phyloP scores from a whole-genome alignment of 2,888 invertebrate species.

The Hirtodrosophila histrioides region DNA sequence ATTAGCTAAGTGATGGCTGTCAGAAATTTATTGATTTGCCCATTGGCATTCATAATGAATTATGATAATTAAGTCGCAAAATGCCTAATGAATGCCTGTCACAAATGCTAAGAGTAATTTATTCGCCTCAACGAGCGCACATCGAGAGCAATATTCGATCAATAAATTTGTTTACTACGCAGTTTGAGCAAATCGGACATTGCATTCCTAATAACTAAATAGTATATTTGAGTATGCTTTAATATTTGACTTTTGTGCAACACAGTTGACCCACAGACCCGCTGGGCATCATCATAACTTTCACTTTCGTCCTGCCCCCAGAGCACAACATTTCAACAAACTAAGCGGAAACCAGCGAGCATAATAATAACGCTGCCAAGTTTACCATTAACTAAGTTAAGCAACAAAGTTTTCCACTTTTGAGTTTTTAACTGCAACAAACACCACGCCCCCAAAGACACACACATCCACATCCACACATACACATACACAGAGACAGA shows the following conservation, averaged over 20 bases:
- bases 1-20: constrained; percentile 31
- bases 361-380: constrained; percentile 38
- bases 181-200: constrained; percentile 12
- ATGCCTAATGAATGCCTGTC: constrained; percentile 54
- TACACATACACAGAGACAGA: constrained; percentile 3
- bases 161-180: constrained; percentile 54
- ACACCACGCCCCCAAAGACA: constrained; percentile 14
- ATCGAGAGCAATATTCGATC: constrained; percentile 29
- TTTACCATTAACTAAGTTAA: constrained; percentile 68
- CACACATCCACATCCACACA: constrained; percentile 10
- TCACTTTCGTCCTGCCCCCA: neutral
- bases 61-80: constrained; percentile 60
- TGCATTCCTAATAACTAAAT: too few species aligned
- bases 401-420: constrained; percentile 75
- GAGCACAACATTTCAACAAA: neutral
- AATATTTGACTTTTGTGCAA: constrained; percentile 7
- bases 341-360: constrained; percentile 7
- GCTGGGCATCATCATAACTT: constrained; percentile 9
- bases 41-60: constrained; percentile 46
- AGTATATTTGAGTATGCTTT: too few species aligned
- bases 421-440: constrained; percentile 54
- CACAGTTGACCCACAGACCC: neutral
- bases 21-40: constrained; percentile 50
- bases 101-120: constrained; percentile 47
- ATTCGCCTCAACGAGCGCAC: constrained; percentile 40